Evolutionary conservation across 2,888 invertebrate species (phyloP).

Genomic region (Onthophagus sagittarius): DNA sequence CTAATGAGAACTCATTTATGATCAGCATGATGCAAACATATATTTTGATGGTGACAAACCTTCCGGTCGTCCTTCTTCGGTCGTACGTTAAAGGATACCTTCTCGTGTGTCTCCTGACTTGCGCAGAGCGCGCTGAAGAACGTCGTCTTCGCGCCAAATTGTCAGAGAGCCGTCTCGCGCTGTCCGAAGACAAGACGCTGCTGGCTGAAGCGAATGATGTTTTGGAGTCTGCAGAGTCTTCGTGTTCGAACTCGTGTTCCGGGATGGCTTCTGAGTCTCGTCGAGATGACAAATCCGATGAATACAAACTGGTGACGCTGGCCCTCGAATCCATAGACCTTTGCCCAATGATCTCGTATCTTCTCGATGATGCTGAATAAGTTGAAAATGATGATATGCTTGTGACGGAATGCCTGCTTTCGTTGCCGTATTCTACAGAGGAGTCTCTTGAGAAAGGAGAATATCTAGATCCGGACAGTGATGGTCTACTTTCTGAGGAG

Average conservation of each 20-base stretch:
- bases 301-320: constrained; percentile 48
- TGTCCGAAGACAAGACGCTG: constrained; percentile 37
- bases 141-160: constrained; percentile 38
- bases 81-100: constrained; percentile 55
- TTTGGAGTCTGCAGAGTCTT: constrained; percentile 41
- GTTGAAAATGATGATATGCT: constrained; percentile 48
- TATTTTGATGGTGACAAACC: constrained; percentile 46
- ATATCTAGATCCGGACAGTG: constrained; percentile 36
- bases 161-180: constrained; percentile 43
- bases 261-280: constrained; percentile 49
- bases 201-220: constrained; percentile 45
- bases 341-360: constrained; percentile 48
- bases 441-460: constrained; percentile 46
- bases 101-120: constrained; percentile 50
- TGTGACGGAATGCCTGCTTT: constrained; percentile 47
- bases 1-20: neutral
- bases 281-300: constrained; percentile 41
- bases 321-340: constrained; percentile 48
- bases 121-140: constrained; percentile 43
- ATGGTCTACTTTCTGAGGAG: constrained; percentile 38
- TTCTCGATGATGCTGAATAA: constrained; percentile 47
- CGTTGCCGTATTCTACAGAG: constrained; percentile 46
- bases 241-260: constrained; percentile 47
- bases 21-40: neutral
- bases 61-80: constrained; percentile 61